Conservation (phyloP, 2,113 vertebrate species). For the Hirundichthys speculiger region DNA sequence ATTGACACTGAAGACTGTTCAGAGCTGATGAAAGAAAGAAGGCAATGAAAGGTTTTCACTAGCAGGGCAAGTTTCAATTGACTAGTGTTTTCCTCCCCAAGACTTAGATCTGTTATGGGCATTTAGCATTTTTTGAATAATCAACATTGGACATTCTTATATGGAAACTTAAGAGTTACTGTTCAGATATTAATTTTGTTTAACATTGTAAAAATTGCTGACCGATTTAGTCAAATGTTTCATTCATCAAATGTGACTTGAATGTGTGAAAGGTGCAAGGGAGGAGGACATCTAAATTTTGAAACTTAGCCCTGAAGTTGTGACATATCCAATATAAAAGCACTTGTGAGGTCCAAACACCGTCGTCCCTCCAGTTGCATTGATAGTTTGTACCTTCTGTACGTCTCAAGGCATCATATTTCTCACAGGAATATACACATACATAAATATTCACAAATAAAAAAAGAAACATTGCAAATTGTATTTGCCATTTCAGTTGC, state of each 20-base stretch:
- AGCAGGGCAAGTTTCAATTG: conserved; percentile 4
- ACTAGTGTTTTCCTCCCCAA: not conserved
- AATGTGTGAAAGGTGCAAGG: no score
- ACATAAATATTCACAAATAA: conserved; percentile 35
- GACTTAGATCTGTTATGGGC: not conserved
- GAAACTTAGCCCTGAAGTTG: conserved; percentile 22
- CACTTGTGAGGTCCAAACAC: conserved; percentile 46
- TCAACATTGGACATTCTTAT: not conserved
- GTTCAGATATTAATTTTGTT: not conserved
- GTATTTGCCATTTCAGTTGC: conserved; percentile 38
- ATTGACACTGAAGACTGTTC: conserved; percentile 26
- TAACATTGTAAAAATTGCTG: not conserved
- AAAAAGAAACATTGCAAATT: conserved; percentile 1
- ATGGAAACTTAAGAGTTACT: not conserved
- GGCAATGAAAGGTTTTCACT: conserved; percentile 41
- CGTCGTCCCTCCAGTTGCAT: conserved; percentile 52
- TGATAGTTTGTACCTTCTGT: conserved; percentile 56
- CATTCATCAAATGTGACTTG: not conserved
- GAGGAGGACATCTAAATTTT: not conserved
- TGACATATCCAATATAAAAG: conserved; percentile 46
- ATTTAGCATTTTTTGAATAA: not conserved
- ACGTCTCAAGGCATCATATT: conserved; percentile 58
- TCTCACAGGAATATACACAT: conserved; percentile 28
- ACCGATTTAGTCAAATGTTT: not conserved
- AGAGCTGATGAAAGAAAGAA: conserved; percentile 52